Conservation (phyloP, 2,888 invertebrate species). For the Lasioglossum marginatum region DNA sequence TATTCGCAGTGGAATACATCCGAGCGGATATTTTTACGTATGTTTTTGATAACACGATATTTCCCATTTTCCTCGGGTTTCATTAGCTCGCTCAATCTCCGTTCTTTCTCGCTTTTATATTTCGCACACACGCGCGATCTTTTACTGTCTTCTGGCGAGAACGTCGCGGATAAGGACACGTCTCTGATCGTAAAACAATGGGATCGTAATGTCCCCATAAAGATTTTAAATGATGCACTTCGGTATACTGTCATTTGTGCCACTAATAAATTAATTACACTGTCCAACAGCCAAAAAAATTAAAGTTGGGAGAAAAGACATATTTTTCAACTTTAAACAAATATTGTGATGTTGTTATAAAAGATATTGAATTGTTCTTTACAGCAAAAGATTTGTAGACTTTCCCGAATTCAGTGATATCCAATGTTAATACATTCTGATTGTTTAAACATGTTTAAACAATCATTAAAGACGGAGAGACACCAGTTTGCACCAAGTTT, state of each 20-base stretch:
- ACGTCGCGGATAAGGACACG: constrained; percentile 59
- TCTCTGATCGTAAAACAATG: constrained; percentile 72
- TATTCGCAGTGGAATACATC: neutral
- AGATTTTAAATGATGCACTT: constrained; percentile 1
- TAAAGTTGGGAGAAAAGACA: too few species aligned
- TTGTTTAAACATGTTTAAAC: too few species aligned
- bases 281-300: too few species aligned
- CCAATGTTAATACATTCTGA: too few species aligned
- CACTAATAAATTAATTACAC: neutral
- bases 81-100: constrained; percentile 10
- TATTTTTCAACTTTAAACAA: too few species aligned
- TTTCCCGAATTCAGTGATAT: too few species aligned
- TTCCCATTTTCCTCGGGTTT: neutral
- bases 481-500: too few species aligned
- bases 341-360: too few species aligned
- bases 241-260: neutral
- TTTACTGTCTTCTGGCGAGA: neutral
- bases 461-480: too few species aligned
- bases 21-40: neutral
- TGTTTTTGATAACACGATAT: neutral
- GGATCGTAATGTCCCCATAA: constrained; percentile 62
- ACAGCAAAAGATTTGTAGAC: too few species aligned
- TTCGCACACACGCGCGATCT: neutral
- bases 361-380: too few species aligned
- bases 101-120: neutral